Conservation (phyloP, 2,888 invertebrate genomes). For the Caenorhabditis wallacei region DNA sequence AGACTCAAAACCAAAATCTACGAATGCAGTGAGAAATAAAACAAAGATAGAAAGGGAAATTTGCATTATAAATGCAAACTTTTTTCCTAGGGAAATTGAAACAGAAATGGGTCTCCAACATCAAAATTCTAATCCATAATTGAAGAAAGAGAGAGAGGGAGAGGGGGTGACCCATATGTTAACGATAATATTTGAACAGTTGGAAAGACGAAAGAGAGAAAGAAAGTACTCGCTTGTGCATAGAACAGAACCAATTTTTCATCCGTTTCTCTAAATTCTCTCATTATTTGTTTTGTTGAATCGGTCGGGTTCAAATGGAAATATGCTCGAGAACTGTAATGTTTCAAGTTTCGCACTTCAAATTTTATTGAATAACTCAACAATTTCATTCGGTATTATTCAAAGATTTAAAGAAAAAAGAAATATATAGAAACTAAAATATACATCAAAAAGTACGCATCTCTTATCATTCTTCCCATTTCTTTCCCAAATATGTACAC, state of each 20-base stretch:
- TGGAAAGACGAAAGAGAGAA: constrained; percentile 2
- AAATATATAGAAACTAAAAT: too few relatives aligned
- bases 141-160: not conserved
- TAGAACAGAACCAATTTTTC: constrained; percentile 49
- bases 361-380: not conserved
- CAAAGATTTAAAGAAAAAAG: not conserved
- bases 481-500: constrained; percentile 5
- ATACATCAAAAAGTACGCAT: not conserved
- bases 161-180: constrained; percentile 14
- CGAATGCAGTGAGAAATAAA: not conserved
- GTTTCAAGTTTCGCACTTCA: constrained; percentile 34
- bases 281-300: constrained; percentile 7
- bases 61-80: constrained; percentile 50
- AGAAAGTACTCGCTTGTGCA: constrained; percentile 28
- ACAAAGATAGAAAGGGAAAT: constrained; percentile 11
- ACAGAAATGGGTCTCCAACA: not conserved
- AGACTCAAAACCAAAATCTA: too few relatives aligned
- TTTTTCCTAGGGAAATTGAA: constrained; percentile 4
- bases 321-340: constrained; percentile 53
- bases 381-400: too few relatives aligned
- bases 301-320: constrained; percentile 28
- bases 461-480: constrained; percentile 29
- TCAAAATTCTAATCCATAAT: constrained; percentile 36
- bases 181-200: constrained; percentile 57
- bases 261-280: constrained; percentile 4